These are phyloP conservation scores for Orussus abietinus DNA, from an alignment of 1,140 invertebrate genomes.

Conservation along the genomic window DNA sequence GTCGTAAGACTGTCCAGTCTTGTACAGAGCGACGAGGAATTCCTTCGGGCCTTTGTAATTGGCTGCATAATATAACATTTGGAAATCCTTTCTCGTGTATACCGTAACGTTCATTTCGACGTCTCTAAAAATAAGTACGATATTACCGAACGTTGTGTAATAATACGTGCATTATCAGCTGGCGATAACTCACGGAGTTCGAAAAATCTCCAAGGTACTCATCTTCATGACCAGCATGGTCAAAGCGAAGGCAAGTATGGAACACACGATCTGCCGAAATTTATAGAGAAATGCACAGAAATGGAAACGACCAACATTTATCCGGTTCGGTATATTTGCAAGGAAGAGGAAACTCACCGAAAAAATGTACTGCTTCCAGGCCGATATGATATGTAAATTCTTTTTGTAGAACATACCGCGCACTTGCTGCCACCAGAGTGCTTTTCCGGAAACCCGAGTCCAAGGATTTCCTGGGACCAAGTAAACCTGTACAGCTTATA, in stretches of 20 bases:
- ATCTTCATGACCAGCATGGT: conserved; percentile 15
- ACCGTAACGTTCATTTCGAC: conserved; percentile 17
- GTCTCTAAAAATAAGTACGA: conserved; percentile 13
- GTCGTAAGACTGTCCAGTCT: conserved; percentile 9
- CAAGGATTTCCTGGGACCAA: conserved; percentile 12
- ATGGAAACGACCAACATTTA: no score
- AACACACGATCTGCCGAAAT: no score
- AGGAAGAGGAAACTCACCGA: conserved; percentile 16
- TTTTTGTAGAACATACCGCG: conserved; percentile 24
- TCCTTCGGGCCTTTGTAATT: conserved; percentile 6
- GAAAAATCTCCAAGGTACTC: conserved; percentile 4
- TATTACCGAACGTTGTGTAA: not conserved
- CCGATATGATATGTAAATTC: conserved; percentile 17
- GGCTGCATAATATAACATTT: conserved; percentile 15
- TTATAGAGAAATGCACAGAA: not conserved
- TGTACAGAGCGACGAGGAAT: conserved; percentile 14
- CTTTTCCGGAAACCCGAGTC: conserved; percentile 8
- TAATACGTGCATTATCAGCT: no score
- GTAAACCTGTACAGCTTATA: not conserved
- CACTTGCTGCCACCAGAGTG: conserved; percentile 20
- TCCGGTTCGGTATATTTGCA: no score
- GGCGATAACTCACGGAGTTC: conserved; percentile 13
- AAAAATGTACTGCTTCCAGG: conserved; percentile 22
- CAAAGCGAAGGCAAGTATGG: conserved; percentile 11
- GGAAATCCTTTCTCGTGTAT: conserved; percentile 15